These are phyloP conservation scores for Bimastos eiseni DNA, from an alignment of 2,888 invertebrate species.

Conservation along the genomic window DNA sequence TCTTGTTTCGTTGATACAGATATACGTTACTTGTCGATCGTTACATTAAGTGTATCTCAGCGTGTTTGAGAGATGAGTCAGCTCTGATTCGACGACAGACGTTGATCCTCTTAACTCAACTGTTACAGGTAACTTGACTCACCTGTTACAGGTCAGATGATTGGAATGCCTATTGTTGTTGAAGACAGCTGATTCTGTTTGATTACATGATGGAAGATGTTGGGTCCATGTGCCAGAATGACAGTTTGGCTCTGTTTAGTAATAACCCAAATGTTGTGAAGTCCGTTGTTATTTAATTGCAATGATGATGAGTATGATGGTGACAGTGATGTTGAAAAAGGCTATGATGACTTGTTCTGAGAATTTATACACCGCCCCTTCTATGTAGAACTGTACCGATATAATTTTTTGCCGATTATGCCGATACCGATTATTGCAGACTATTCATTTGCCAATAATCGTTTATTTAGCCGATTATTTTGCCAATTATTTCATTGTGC, in stretches of 20 bases:
- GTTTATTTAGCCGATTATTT: no score
- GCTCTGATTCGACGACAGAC: slow-evolving; percentile 71
- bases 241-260: background rate
- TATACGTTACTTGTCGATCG: slow-evolving; percentile 75
- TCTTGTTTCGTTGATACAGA: slow-evolving; percentile 58
- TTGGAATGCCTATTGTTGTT: background rate
- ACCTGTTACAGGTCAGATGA: slow-evolving; percentile 66
- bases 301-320: no score
- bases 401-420: no score
- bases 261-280: background rate
- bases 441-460: no score
- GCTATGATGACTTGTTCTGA: no score
- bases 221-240: background rate
- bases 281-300: background rate
- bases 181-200: background rate
- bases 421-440: no score
- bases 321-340: no score
- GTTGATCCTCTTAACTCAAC: slow-evolving; percentile 71
- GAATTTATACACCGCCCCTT: no score
- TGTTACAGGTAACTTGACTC: slow-evolving; percentile 65
- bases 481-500: no score
- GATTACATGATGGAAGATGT: background rate
- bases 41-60: slow-evolving; percentile 69
- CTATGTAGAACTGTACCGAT: no score
- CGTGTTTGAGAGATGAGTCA: slow-evolving; percentile 69